Base-by-base conservation (phyloP, 2,797 vertebrate genomes). In the Chelonia mydas region DNA sequence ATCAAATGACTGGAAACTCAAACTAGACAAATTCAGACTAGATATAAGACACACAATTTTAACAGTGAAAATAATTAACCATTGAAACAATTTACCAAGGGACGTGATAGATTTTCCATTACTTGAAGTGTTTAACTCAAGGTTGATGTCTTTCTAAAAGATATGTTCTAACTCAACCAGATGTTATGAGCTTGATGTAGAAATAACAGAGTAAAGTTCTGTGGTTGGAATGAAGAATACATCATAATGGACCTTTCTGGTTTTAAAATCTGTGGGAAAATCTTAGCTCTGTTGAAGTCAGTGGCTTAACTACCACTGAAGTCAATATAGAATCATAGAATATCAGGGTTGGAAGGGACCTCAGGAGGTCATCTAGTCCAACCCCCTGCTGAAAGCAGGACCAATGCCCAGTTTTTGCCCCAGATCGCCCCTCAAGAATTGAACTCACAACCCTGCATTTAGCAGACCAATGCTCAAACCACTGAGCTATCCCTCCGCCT, bases 121-220 rank as follows among this genome's bases (percentile, higher is more conserved):
- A 10, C 4, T 49, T 31, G 53, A 83, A 92, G 79, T 84, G 0
- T 1, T 15, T 23, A 9, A 7, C 50, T 50, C 1, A 7, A 21
- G 11, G 0, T 53, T 88, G 4, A 27, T 86, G 45, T 21, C 33
- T 74, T 88, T n/a, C n/a, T 50, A 33, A 6, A 7, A 10, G 15
- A 1, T 59, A 5, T 23, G 3, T 45, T 51, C 54, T 8, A 23
- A 9, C 11, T 27, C 68, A 86, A 61, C 1, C 10, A 76, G 47
- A 11, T 74, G 31, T 33, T 16, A 3, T 8, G 47, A 65, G 27
- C 19, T 61, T 28, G 9, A 0, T 12, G 11, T 50, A 33, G 11
- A 27, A 0, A 0, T 1, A 17, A 51, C 49, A 27, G 3, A 3
- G 17, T n/a, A 27, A 1, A 74, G 13, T 16, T 28, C 6, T 61